Evolutionary conservation across 2,113 vertebrate species (phyloP).

Genomic region (Spermophilus dauricus): DNA sequence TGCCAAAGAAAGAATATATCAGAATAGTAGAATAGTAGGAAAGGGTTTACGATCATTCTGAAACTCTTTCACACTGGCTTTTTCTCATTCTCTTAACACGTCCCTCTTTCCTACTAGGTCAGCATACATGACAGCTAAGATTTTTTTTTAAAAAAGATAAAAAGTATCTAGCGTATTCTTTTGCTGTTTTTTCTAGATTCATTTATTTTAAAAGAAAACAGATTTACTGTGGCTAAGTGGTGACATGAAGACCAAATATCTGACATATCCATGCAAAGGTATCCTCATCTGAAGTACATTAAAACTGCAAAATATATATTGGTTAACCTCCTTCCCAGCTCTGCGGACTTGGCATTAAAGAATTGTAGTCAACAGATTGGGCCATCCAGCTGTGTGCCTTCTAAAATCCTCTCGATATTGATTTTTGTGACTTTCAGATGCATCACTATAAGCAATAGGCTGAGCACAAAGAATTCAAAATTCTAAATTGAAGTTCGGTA

Average conservation of each 20-base stretch:
- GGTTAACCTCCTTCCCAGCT: neutral
- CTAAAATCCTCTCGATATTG: constrained; percentile 29
- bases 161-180: neutral
- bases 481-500: constrained; percentile 69
- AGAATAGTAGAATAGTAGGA: constrained; percentile 16
- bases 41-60: neutral
- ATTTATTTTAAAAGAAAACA: constrained; percentile 49
- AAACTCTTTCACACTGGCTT: neutral
- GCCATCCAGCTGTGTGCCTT: neutral
- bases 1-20: neutral
- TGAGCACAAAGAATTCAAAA: constrained; percentile 65
- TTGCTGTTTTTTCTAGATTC: neutral
- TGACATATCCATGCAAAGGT: neutral
- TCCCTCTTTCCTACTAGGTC: neutral
- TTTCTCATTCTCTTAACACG: neutral
- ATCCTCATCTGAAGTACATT: constrained; percentile 18
- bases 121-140: neutral
- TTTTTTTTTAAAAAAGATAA: neutral
- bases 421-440: constrained; percentile 66
- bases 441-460: constrained; percentile 22
- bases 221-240: neutral
- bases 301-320: neutral
- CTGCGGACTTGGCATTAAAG: neutral
- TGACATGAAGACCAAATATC: neutral
- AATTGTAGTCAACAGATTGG: neutral